Evolutionary conservation across 2,888 invertebrate species (phyloP).

Genomic region (Fragum whitleyi): DNA sequence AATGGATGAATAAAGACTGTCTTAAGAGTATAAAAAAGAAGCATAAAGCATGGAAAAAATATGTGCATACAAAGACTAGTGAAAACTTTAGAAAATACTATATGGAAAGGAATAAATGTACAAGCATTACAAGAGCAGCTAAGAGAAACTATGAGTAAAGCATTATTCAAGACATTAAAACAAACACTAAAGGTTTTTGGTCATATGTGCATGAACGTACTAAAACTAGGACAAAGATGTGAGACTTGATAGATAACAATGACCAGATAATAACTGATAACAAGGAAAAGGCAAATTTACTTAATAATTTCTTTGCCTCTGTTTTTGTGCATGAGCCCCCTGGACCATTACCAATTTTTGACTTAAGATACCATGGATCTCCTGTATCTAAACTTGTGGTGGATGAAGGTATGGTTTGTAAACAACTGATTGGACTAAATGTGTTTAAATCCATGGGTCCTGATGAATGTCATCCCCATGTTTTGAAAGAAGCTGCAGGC

Average conservation of each 20-base stretch:
- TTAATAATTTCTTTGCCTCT: not conserved
- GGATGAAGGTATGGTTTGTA: not conserved
- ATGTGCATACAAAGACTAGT: not conserved
- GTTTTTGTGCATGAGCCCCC: not conserved
- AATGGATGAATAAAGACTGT: no score
- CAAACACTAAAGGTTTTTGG: no score
- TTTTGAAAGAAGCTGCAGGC: not conserved
- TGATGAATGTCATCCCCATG: not conserved
- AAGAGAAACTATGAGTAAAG: no score
- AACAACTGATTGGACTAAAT: not conserved
- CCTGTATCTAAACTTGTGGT: not conserved
- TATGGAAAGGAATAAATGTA: no score
- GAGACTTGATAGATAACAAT: not conserved
- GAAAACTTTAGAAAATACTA: not conserved
- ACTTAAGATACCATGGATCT: not conserved
- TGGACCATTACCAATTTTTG: not conserved
- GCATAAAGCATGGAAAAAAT: no score
- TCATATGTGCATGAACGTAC: no score
- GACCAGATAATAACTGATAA: not conserved
- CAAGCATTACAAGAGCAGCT: no score
- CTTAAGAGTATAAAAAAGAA: no score
- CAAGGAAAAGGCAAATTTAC: not conserved
- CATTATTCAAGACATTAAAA: no score
- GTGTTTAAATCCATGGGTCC: slow-evolving; percentile 4
- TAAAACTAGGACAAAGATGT: no score